Conservation (phyloP, 2,797 vertebrate genomes). For the Pteronotus mesoamericanus region DNA sequence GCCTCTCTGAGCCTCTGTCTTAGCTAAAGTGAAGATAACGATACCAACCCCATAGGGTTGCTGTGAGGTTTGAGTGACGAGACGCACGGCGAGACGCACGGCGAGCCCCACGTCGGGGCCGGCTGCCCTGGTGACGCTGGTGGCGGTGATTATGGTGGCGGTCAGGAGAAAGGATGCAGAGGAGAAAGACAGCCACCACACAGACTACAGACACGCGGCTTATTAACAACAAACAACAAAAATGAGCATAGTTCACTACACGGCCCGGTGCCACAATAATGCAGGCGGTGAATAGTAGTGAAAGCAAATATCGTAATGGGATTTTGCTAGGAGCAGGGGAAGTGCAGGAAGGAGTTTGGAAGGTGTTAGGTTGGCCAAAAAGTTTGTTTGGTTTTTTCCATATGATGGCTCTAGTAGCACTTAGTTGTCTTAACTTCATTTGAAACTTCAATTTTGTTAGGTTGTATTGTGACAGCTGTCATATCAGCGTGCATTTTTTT, state of each 20-base stretch:
- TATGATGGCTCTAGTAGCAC: too few relatives aligned
- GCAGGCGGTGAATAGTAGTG: not conserved
- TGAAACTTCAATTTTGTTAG: too few relatives aligned
- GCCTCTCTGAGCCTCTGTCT: not conserved
- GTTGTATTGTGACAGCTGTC: too few relatives aligned
- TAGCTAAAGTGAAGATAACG: not conserved
- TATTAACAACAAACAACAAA: not conserved
- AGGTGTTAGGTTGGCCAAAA: not conserved
- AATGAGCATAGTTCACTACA: not conserved
- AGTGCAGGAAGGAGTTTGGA: not conserved
- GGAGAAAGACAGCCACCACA: not conserved
- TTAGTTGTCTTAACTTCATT: too few relatives aligned
- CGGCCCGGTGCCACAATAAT: not conserved
- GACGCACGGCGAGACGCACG: fast-evolving
- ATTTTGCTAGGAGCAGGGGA: not conserved
- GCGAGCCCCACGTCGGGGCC: not conserved
- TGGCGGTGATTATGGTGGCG: not conserved
- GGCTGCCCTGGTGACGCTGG: fast-evolving
- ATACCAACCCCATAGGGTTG: not conserved
- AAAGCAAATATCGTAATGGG: not conserved
- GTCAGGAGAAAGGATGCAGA: not conserved
- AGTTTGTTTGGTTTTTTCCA: too few relatives aligned
- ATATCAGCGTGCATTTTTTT: too few relatives aligned
- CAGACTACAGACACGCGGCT: not conserved
- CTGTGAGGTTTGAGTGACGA: not conserved